phyloP scores from a whole-genome alignment of 2,113 vertebrate species.

The Corythornis cristatus region DNA sequence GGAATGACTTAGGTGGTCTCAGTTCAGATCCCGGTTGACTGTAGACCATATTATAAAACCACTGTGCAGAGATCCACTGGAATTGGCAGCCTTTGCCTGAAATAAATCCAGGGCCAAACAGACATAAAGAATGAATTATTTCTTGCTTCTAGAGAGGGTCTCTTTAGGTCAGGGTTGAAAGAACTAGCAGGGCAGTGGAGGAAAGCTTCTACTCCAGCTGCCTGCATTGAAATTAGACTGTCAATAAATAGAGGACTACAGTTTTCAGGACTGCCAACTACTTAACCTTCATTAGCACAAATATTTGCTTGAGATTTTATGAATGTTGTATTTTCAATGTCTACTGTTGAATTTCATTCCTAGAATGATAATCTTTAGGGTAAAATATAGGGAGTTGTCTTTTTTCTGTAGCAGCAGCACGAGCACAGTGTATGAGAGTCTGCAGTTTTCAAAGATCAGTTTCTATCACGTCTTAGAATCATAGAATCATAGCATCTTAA shows the following conservation, averaged over 20 bases:
- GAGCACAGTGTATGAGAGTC: background rate
- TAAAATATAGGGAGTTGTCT: background rate
- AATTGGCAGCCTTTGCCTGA: conserved; percentile 61
- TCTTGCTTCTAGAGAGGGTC: conserved; percentile 69
- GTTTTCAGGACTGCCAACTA: conserved; percentile 58
- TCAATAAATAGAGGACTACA: conserved; percentile 55
- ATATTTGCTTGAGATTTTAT: conserved; percentile 69
- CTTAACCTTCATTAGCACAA: conserved; percentile 72
- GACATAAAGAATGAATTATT: conserved; percentile 74
- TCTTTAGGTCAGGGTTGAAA: conserved; percentile 60
- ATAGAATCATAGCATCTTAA: background rate
- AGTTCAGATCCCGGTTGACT: conserved; percentile 25
- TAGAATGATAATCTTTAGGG: conserved; percentile 1
- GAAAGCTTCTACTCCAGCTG: conserved; percentile 36
- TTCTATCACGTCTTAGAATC: background rate
- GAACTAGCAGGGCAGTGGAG: background rate
- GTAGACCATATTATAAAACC: conserved; percentile 46
- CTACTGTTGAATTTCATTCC: background rate
- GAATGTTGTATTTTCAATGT: conserved; percentile 48
- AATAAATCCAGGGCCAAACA: conserved; percentile 45
- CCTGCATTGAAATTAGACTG: conserved; percentile 34
- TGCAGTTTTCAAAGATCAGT: background rate
- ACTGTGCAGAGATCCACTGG: conserved; percentile 30
- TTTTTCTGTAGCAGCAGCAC: background rate
- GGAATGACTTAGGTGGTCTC: conserved; percentile 59